Base-by-base conservation (phyloP, 2,888 invertebrate genomes). In the Kryphioiulus occultus region DNA sequence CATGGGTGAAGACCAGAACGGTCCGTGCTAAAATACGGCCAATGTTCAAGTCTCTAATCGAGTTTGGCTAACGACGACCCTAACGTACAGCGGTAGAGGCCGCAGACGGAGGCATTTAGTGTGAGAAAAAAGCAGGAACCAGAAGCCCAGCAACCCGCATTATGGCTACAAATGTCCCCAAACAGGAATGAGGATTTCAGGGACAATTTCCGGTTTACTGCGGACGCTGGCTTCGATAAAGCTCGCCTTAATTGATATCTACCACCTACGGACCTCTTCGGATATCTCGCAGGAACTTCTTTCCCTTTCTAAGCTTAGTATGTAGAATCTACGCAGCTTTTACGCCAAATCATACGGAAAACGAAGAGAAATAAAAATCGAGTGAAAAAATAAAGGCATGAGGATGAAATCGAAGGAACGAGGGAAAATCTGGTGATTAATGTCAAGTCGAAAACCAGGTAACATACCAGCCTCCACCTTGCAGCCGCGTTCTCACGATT, bases 171-270 rank as follows among this genome's bases (percentile, higher is more conserved):
- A 35, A 78, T 78, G 30, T 78, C 78, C 30, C 78, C 78, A 15
- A 32, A 78, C 30, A 78, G 78, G 78, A 78, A 78, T 78, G 78
- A 78, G 78, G 78, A 78, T 78, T 78, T 78, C 30, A 30, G 78
- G 78, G 30, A 26, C 68, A 68, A 68, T 68, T 68, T 68, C 68
- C 68, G 22, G 22, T 68, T 26, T 68, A 12, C 26, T 30, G 30
- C 30, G 78, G 78, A 15, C 78, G 15, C 26, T 30, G 78, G 78
- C 26, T 78, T 78, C 78, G 17, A 78, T 78, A 78, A 78, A 78
- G 78, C 78, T 78, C 78, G 78, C 78, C 78, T 78, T 78, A 78
- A 78, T 78, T 78, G 78, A 78, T 78, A 78, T 78, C 78, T 78
- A 78, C 78, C 78, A 78, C 30, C 78, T 78, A 78, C 78, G 78